Evolutionary conservation across 2,113 vertebrate genomes (phyloP).

Genomic region (Electrona antarctica): DNA sequence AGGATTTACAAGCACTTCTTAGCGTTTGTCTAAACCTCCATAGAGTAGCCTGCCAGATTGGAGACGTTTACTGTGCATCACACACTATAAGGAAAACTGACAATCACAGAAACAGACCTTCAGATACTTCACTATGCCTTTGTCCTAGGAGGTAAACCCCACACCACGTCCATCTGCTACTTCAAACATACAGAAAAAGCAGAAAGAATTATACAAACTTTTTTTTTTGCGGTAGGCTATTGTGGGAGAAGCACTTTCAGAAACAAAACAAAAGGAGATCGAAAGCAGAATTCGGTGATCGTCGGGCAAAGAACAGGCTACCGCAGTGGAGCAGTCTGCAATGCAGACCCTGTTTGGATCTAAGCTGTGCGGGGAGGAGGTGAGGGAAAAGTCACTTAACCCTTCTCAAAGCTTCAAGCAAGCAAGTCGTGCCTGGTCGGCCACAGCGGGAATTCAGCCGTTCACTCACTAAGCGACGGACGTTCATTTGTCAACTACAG

Average conservation of each 20-base stretch:
- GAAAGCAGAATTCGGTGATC: neutral
- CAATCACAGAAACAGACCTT: slow-evolving; percentile 22
- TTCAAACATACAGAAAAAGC: neutral
- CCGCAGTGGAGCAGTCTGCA: neutral
- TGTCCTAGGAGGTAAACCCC: too few relatives aligned
- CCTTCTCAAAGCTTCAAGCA: slow-evolving; percentile 54
- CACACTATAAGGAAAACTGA: slow-evolving; percentile 50
- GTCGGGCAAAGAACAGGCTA: neutral
- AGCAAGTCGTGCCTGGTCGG: slow-evolving; percentile 34
- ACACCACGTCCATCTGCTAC: neutral
- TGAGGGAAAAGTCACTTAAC: slow-evolving; percentile 64
- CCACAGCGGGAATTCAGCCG: slow-evolving; percentile 38
- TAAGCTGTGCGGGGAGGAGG: slow-evolving; percentile 35
- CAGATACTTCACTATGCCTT: too few relatives aligned
- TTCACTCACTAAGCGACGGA: slow-evolving; percentile 36
- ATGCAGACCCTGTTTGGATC: slow-evolving; percentile 11
- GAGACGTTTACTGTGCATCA: slow-evolving; percentile 31
- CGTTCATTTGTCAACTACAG: slow-evolving; percentile 67
- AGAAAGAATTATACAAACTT: too few relatives aligned
- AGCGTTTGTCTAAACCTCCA: slow-evolving; percentile 22
- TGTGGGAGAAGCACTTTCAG: neutral
- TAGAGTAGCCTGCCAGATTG: slow-evolving; percentile 48
- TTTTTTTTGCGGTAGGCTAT: too few relatives aligned
- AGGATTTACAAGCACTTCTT: slow-evolving; percentile 45
- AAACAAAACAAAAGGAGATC: neutral